Evolutionary conservation across 2,888 invertebrate genomes (phyloP), one percentile per base, ranked within the genome.

Genomic region (Drosophila mulleri): DNA sequence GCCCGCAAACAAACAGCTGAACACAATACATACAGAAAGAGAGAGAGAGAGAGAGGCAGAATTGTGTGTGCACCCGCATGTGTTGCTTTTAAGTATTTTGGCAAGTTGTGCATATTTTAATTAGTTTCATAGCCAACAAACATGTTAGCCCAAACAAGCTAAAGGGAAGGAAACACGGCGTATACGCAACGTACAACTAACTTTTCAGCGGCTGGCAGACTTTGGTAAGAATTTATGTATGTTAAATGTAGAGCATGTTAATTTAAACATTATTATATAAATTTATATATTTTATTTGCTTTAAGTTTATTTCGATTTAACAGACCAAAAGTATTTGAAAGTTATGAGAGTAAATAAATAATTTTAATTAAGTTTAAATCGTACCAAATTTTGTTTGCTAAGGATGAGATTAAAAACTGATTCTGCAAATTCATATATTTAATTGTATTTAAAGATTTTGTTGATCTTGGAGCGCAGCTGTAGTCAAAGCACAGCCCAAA

Each of bases 41-140:
- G 32, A 32, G 32, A 9, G 32, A 32, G 32, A 32, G 32, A 32
- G 32, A 9, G 7, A 32, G 47, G 50, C 37, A 7, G 7, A 37
- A 18, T 23, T 7, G 32, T 37, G 44, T 41, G 52, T 50, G 35
- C 63, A 37, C 53, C 37, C 53, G 53, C 53, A 63, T 85, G 83
- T 72, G 71, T 53, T 72, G 66, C 75, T 68, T 60, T 78, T 70
- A 74, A 83, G 84, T 67, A 83, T 78, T 89, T 84, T 75, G 81
- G 83, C 87, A 78, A 84, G 81, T 80, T 84, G 82, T 86, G 87
- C 89, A 84, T 81, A 89, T 89, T 89, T 84, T 86, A 84, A 84
- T 84, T 84, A 89, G 83, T 87, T 84, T 87, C 69, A 41, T 66
- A 74, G 70, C 41, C 68, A 71, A 70, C 60, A 66, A 45, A 67